Conservation (phyloP, 2,888 invertebrate species). For the Bellardia pandia region DNA sequence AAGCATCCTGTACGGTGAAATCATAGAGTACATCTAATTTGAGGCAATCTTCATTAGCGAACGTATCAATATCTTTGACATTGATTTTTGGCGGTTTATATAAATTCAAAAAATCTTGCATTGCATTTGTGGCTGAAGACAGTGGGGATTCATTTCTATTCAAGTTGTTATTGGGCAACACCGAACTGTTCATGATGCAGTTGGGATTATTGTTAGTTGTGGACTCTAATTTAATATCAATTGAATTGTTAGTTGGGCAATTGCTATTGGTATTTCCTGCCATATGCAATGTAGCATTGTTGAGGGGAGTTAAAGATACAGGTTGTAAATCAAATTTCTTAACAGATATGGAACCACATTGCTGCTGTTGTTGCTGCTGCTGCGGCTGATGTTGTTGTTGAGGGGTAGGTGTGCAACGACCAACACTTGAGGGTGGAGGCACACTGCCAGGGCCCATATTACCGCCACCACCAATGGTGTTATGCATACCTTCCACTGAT, state of each 20-base stretch:
- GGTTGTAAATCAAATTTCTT: slow-evolving; percentile 81
- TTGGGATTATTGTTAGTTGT: slow-evolving; percentile 29
- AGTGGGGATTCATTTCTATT: slow-evolving; percentile 60
- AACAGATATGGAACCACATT: slow-evolving; percentile 81
- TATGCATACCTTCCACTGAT: slow-evolving; percentile 79
- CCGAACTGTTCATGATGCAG: slow-evolving; percentile 54
- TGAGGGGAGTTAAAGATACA: slow-evolving; percentile 68
- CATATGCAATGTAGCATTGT: slow-evolving; percentile 46
- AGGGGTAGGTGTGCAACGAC: slow-evolving; percentile 77
- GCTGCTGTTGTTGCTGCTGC: slow-evolving; percentile 67
- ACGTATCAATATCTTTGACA: slow-evolving; percentile 91
- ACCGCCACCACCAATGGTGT: slow-evolving; percentile 48
- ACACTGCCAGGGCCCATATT: slow-evolving; percentile 78
- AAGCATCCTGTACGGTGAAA: slow-evolving; percentile 92
- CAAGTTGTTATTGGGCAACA: slow-evolving; percentile 63
- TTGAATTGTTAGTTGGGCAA: slow-evolving; percentile 36
- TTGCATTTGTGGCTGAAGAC: slow-evolving; percentile 77
- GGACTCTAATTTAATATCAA: slow-evolving; percentile 64
- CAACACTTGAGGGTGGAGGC: slow-evolving; percentile 78
- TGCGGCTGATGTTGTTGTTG: slow-evolving; percentile 66
- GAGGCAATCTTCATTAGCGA: slow-evolving; percentile 92
- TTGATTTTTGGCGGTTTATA: slow-evolving; percentile 91
- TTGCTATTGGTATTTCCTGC: slow-evolving; percentile 51
- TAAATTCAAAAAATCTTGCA: slow-evolving; percentile 81
- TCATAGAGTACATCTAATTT: slow-evolving; percentile 94